Evolutionary conservation across 2,888 invertebrate genomes (phyloP).

Genomic region (Dolichopus griseipennis): DNA sequence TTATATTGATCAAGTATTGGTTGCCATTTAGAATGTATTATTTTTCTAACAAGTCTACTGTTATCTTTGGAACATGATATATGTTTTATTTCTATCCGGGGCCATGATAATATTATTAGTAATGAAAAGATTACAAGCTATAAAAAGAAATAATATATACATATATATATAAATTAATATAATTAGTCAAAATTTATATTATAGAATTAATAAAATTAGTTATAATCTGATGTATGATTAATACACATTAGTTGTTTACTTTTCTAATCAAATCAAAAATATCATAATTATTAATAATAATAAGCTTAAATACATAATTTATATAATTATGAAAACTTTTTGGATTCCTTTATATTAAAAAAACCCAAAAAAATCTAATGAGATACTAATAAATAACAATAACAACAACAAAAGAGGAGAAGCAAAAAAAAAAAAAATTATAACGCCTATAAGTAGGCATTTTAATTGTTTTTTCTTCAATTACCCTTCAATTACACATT

Average conservation of each 20-base stretch:
- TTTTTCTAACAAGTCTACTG: constrained; percentile 76
- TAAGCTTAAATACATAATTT: too few species aligned
- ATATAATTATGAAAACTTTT: too few species aligned
- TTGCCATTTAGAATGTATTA: constrained; percentile 84
- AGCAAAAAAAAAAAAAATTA: constrained; percentile 8
- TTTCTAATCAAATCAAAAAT: too few species aligned
- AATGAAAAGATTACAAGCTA: constrained; percentile 74
- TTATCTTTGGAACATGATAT: constrained; percentile 81
- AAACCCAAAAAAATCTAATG: too few species aligned
- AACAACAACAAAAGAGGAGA: constrained; percentile 16
- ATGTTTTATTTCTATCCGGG: constrained; percentile 77
- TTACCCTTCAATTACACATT: neutral
- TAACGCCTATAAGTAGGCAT: constrained; percentile 12
- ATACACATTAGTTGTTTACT: too few species aligned
- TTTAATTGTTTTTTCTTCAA: constrained; percentile 4
- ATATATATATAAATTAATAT: too few species aligned
- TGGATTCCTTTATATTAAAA: too few species aligned
- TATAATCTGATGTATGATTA: too few species aligned
- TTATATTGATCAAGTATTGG: constrained; percentile 83
- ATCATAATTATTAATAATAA: too few species aligned
- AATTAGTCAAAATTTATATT: too few species aligned
- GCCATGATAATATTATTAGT: constrained; percentile 79
- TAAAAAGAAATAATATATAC: constrained; percentile 26
- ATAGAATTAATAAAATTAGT: too few species aligned
- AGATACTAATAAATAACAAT: too few species aligned